phyloP scores from a whole-genome alignment of 2,113 vertebrate species.

The Hypomesus transpacificus region DNA sequence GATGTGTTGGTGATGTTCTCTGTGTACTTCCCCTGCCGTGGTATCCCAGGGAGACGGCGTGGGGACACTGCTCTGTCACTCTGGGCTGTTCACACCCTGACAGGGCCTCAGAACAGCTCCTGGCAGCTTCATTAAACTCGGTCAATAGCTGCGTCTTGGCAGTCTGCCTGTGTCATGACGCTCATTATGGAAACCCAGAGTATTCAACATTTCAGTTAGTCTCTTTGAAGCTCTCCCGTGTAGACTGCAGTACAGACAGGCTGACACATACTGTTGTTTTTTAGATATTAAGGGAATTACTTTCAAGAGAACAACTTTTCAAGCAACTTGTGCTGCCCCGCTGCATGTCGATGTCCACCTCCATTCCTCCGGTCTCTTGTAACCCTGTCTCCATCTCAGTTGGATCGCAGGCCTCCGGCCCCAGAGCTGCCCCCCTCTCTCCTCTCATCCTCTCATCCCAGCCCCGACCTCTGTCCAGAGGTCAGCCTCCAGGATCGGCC shows the following conservation, averaged over 20 bases:
- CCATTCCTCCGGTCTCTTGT: not conserved
- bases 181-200: not conserved
- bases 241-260: not conserved
- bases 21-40: not conserved
- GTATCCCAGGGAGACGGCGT: conserved; percentile 4
- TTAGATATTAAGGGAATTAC: too few relatives aligned
- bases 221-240: not conserved
- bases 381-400: not conserved
- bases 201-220: not conserved
- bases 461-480: conserved; percentile 5
- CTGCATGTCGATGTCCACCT: too few relatives aligned
- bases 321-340: too few relatives aligned
- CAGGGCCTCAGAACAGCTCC: conserved; percentile 13
- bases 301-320: too few relatives aligned
- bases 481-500: conserved; percentile 48
- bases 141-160: conserved; percentile 13
- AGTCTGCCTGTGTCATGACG: not conserved
- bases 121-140: conserved; percentile 14
- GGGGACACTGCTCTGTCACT: conserved; percentile 18
- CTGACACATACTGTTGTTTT: not conserved
- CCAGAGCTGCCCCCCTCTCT: too few relatives aligned
- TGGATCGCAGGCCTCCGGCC: not conserved
- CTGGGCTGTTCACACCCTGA: not conserved
- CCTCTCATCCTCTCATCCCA: conserved; percentile 4
- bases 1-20: not conserved